Base-by-base conservation (phyloP, 2,888 invertebrate species). In the Clepsis dumicolana region DNA sequence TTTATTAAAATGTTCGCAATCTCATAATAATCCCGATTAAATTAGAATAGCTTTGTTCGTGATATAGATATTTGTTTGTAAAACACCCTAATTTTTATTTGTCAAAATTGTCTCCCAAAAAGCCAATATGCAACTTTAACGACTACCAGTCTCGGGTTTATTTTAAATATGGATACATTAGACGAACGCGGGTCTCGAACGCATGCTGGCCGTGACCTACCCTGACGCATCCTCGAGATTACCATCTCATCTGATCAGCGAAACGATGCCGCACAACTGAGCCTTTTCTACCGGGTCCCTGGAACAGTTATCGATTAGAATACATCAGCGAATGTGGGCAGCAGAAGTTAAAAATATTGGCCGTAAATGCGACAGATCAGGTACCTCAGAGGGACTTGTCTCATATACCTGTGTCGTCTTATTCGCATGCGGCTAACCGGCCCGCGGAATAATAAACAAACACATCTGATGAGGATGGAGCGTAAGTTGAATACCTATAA, bases 181-280 rank as follows among this genome's bases (percentile, higher is more conserved):
- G 27, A 29, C 53, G 24, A 0, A 18, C 27, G 16, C 79, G 77
- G 80, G 80, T 77, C 78, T 77, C 78, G 81, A 82, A 79, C 79
- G 78, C 79, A 81, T 75, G 74, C 76, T 72, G 76, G 57, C 73
- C 80, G 78, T 85, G 85, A 82, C 85, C 84, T 77, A 82, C 78
- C 77, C 81, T 72, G 79, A 80, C 78, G 78, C 75, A 73, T 74
- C 72, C 62, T 74, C 75, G 50, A 73, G 83, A 82, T 84, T 81
- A 77, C 75, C 78, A 86, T 85, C 84, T 82, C 77, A 78, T 80
- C 80, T 75, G 82, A 84, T 82, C 78, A 76, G 75, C 75, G 72
- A 79, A 52, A 63, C 64, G 52, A 60, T 77, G 80, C 79, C 80
- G 80, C 80, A 81, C 80, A 80, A 82, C 80, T 85, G 77, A 70